phyloP scores from a whole-genome alignment of 2,113 vertebrate genomes.

The Labrus mixtus region DNA sequence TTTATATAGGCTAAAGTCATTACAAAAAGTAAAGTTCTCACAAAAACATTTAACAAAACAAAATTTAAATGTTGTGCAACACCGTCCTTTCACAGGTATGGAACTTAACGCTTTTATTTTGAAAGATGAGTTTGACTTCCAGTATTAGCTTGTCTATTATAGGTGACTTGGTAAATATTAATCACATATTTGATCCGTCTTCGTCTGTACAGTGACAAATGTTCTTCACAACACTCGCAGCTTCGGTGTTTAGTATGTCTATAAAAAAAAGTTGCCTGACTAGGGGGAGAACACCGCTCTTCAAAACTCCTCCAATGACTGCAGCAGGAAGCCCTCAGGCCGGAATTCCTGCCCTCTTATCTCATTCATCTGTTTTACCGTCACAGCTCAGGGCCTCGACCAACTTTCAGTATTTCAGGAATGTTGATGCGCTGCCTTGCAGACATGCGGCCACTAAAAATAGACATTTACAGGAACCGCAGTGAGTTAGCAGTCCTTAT shows the following conservation, averaged over 20 bases:
- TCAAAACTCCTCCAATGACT: background rate
- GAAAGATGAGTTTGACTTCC: background rate
- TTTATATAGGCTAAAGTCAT: too few relatives aligned
- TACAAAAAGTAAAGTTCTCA: too few relatives aligned
- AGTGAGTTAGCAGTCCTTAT: background rate
- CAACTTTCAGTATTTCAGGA: constrained; percentile 70
- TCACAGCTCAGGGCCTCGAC: constrained; percentile 45
- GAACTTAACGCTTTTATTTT: constrained; percentile 29
- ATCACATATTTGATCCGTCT: background rate
- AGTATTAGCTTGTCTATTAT: background rate
- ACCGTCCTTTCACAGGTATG: too few relatives aligned
- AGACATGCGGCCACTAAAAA: constrained; percentile 63
- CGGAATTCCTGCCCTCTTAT: constrained; percentile 81
- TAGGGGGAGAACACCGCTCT: background rate
- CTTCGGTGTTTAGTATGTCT: background rate
- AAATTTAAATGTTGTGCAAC: too few relatives aligned
- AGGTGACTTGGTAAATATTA: background rate
- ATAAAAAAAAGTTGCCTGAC: background rate
- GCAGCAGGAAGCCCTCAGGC: constrained; percentile 36
- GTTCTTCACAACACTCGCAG: background rate
- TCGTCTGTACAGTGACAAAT: background rate
- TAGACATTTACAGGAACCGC: constrained; percentile 44
- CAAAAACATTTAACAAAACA: too few relatives aligned
- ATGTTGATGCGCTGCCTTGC: constrained; percentile 64
- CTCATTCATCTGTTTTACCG: constrained; percentile 78